Conservation (phyloP, 2,113 vertebrate genomes). For the Dendrocopos noguchii region DNA sequence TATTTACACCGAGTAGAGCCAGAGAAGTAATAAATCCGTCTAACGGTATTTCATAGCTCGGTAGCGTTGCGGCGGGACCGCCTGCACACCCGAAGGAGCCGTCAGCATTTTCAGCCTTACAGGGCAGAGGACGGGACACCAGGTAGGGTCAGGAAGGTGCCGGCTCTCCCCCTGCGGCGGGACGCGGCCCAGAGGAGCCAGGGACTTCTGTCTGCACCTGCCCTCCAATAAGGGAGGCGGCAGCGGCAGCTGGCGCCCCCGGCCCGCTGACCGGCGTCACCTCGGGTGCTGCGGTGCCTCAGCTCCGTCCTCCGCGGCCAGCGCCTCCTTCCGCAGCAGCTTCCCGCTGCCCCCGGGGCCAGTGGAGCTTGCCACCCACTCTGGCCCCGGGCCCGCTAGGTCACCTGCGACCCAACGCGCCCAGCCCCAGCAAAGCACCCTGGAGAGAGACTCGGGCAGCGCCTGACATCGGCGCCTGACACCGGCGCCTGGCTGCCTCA, state of each 20-base stretch:
- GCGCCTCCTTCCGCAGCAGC: background rate
- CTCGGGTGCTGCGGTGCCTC: background rate
- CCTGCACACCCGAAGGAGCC: background rate
- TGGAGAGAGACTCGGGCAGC: background rate
- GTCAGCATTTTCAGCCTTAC: background rate
- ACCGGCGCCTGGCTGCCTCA: no score
- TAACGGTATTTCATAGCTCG: background rate
- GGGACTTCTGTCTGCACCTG: background rate
- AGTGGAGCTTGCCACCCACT: background rate
- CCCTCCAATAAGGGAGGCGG: background rate
- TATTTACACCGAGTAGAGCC: background rate
- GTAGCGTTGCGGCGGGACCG: background rate
- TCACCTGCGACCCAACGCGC: background rate
- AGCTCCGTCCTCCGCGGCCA: background rate
- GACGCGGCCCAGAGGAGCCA: background rate
- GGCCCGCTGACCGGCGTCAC: background rate
- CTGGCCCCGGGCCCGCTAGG: background rate
- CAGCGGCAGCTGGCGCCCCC: background rate
- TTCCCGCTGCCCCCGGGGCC: background rate
- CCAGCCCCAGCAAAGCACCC: background rate
- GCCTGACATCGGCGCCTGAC: background rate
- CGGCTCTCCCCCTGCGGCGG: background rate
- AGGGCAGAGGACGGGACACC: background rate
- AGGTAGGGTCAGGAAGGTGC: background rate
- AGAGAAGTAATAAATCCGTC: rapidly evolving